Evolutionary conservation across 2,888 invertebrate species (phyloP), one percentile per base, ranked within the genome.

Genomic region (Philereme transversata): DNA sequence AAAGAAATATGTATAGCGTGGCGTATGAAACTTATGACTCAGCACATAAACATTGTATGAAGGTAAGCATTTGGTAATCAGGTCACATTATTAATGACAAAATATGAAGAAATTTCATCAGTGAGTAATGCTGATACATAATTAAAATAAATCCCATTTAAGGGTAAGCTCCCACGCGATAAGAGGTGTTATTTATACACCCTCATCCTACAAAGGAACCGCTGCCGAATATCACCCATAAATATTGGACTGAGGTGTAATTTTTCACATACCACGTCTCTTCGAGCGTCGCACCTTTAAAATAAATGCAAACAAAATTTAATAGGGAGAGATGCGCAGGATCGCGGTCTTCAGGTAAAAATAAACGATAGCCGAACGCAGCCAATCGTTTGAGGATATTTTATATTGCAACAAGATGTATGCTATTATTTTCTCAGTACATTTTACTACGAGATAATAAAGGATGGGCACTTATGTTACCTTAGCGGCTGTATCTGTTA

Each of bases 261-360:
- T 92, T 92, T 92, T 91, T 92, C 92, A 92, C 92, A 92, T 92
- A 91, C 92, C 92, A 88, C 83, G 88, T 90, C 90, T 87, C 79
- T 81, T 84, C 87, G 90, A 86, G 85, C 90, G 90, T 90, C 92
- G 91, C 92, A 91, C 91, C 92, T 92, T 92, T 89, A 91, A 92
- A 92, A 92, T 91, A 91, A 92, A 92, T 91, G 92, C 92, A 92
- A 91, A 92, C 91, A 91, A 92, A 92, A 91, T 91, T 90, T 92
- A 92, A 92, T 92, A 92, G 92, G 91, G 91, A 91, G 90, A 91
- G 92, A 90, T 90, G 91, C 91, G 86, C 91, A 82, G 90, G 88
- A 88, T 86, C 86, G 90, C 90, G 83, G 77, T 77, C 87, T 87
- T 87, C 87, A 86, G 83, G 88, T 88, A 90, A 90, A 92, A 91